Base-by-base conservation (phyloP, 2,888 invertebrate species). In the Drosophila silvestris region DNA sequence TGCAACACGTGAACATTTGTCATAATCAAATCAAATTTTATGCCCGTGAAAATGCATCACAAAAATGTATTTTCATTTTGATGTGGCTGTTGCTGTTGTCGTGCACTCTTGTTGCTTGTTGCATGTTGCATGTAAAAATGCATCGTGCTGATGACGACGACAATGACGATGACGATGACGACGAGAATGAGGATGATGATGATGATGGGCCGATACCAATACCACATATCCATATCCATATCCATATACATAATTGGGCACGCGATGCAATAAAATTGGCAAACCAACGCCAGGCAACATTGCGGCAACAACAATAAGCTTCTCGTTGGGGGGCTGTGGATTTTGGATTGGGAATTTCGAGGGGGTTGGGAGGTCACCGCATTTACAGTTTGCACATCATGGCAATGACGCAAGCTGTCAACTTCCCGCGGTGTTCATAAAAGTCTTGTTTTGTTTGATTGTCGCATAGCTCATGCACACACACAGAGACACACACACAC, bases 361-460 rank as follows among this genome's bases (percentile, higher is more conserved):
- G 41, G n/a, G 57, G 79, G 41, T n/a, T 47, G 26, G 54, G 41
- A 47, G 41, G 37, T 53, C 60, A 28, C 39, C 47, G 70, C 71
- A 74, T 75, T 70, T 71, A 76, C 83, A 83, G 81, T 85, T 79
- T 82, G 85, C 87, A 83, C 80, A 88, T 89, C 81, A 89, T 75
- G 88, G 79, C 83, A 82, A 82, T 91, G 89, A 90, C 82, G 86
- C 91, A 91, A 90, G 91, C 91, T 91, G 91, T 91, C 91, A 90
- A 87, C 90, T 91, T 91, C 84, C 91, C 91, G 91, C 90, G 91
- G 86, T 91, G 83, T 88, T 86, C 86, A 90, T 86, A 91, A 91
- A 91, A 91, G 80, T 84, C 81, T 86, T 83, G 86, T 83, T 84
- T 85, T 86, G 86, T 88, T 88, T 87, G 86, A 79, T 81, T 84